Conservation (phyloP, 23 tunicate species). For the Ciona savignyi region DNA sequence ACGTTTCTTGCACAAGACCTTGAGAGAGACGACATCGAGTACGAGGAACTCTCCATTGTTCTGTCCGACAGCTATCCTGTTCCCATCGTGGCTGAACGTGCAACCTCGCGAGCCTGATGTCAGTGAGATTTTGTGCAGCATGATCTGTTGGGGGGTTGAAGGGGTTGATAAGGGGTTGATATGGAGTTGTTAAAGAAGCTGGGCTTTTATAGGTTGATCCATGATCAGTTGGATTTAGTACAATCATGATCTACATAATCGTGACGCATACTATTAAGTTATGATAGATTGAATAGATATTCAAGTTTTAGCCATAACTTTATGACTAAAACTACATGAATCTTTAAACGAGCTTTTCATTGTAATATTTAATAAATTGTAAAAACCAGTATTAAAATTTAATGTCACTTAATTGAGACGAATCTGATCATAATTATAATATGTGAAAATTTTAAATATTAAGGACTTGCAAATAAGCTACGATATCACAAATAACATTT, state of each 20-base stretch:
- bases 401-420: no score
- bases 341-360: background rate
- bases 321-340: background rate
- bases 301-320: background rate
- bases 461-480: no score
- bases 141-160: conserved; percentile 6
- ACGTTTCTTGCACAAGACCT: conserved; percentile 34
- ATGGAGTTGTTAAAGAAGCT: no score
- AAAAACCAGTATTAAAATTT: no score
- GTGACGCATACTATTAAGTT: no score
- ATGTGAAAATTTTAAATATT: no score
- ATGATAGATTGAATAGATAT: background rate
- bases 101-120: conserved; percentile 80
- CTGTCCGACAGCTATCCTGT: conserved; percentile 68
- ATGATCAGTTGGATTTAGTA: no score
- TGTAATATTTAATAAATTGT: background rate
- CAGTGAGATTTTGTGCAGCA: conserved; percentile 42
- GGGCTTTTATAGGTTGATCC: no score
- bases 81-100: conserved; percentile 69
- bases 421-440: no score
- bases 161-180: background rate
- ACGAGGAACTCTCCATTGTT: conserved; percentile 86
- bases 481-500: no score
- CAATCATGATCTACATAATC: no score
- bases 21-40: conserved; percentile 39